Evolutionary conservation across 1,140 invertebrate species (phyloP).

Genomic region (Pseudomyrmex cubaensis): DNA sequence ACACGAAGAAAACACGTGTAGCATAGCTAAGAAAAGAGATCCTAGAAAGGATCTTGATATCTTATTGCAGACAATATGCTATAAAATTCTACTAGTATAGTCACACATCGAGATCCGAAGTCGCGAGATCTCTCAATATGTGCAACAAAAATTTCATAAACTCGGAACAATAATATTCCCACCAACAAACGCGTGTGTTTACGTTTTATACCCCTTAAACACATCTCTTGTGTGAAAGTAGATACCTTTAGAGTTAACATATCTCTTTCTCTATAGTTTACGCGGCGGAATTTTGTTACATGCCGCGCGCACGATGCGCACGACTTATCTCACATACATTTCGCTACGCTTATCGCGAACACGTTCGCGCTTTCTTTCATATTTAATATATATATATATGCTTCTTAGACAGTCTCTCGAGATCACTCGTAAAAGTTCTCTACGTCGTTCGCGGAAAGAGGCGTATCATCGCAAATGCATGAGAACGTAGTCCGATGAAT

Average conservation of each 20-base stretch:
- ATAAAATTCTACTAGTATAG: conserved; percentile 44
- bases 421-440: not conserved
- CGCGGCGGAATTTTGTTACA: conserved; percentile 8
- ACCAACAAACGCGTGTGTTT: not conserved
- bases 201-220: too few species aligned
- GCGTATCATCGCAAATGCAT: not conserved
- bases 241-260: not conserved
- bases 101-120: conserved; percentile 2
- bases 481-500: not conserved
- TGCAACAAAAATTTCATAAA: conserved; percentile 27
- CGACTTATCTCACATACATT: not conserved
- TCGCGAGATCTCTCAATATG: not conserved
- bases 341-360: not conserved
- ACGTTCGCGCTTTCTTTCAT: not conserved
- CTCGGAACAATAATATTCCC: conserved; percentile 28
- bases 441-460: not conserved
- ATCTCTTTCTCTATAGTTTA: not conserved
- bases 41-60: not conserved
- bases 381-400: not conserved
- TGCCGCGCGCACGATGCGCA: not conserved
- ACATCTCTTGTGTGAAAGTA: not conserved
- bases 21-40: conserved; percentile 15
- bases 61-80: conserved; percentile 21
- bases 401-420: conserved; percentile 2
- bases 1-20: not conserved